Conservation (phyloP, 2,888 invertebrate genomes). For the Phasia obesa region DNA sequence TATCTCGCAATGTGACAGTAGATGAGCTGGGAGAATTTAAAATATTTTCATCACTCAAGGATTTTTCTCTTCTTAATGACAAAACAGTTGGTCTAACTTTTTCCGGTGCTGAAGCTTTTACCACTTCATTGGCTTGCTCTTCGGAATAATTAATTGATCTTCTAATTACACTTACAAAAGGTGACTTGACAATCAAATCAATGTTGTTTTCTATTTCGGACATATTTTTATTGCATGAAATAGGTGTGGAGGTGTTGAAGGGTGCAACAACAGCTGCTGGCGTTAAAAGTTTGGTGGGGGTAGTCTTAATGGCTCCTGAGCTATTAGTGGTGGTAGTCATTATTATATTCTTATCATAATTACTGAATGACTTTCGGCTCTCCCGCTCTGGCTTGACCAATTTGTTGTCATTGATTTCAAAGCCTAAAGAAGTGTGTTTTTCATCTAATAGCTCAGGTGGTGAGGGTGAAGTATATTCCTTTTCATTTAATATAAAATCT, state of each 20-base stretch:
- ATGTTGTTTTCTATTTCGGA: slow-evolving; percentile 81
- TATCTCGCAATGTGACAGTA: slow-evolving; percentile 72
- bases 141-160: slow-evolving; percentile 75
- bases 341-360: slow-evolving; percentile 75
- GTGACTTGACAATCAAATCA: slow-evolving; percentile 80
- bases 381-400: slow-evolving; percentile 73
- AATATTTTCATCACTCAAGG: slow-evolving; percentile 63
- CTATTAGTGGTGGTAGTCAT: slow-evolving; percentile 69
- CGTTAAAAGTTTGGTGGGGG: slow-evolving; percentile 61
- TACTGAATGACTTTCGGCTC: slow-evolving; percentile 58
- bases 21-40: slow-evolving; percentile 69
- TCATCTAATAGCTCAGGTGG: slow-evolving; percentile 66
- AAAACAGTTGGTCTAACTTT: slow-evolving; percentile 75
- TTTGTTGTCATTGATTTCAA: slow-evolving; percentile 81
- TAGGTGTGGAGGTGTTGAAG: slow-evolving; percentile 55
- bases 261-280: too few relatives aligned
- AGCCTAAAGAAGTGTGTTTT: slow-evolving; percentile 78
- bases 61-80: slow-evolving; percentile 72
- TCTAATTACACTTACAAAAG: slow-evolving; percentile 79
- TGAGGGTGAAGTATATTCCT: slow-evolving; percentile 58
- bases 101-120: not conserved
- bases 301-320: slow-evolving; percentile 20
- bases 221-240: slow-evolving; percentile 74
- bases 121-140: slow-evolving; percentile 55
- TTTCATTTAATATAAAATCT: slow-evolving; percentile 67